Evolutionary conservation across 2,888 invertebrate species (phyloP).

Genomic region (Itoplectis maculator): DNA sequence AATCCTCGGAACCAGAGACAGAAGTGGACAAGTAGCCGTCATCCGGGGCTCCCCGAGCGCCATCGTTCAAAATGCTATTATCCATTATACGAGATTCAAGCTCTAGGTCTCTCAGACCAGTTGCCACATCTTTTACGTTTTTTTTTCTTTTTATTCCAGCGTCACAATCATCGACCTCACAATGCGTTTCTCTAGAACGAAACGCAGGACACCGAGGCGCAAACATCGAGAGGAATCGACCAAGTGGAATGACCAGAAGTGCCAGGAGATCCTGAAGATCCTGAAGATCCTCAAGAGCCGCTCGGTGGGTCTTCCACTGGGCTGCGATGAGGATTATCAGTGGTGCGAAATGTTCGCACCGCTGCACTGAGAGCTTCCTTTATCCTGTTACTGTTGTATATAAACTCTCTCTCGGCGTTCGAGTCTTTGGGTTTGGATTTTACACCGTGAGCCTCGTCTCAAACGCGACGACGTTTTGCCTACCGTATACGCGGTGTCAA

Average conservation of each 20-base stretch:
- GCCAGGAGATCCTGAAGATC: conserved; percentile 47
- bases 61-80: conserved; percentile 41
- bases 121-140: too few species aligned
- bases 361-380: conserved; percentile 37
- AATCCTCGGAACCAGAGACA: conserved; percentile 15
- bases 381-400: conserved; percentile 11
- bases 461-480: conserved; percentile 19
- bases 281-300: too few species aligned
- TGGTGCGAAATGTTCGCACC: conserved; percentile 50
- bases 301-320: conserved; percentile 38
- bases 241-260: conserved; percentile 58
- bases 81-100: background rate
- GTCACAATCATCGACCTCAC: conserved; percentile 5
- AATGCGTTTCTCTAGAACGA: background rate
- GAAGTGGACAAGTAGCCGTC: conserved; percentile 16
- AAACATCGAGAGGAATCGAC: conserved; percentile 40
- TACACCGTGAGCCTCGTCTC: conserved; percentile 21
- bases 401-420: conserved; percentile 2
- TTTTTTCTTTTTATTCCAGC: too few species aligned
- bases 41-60: conserved; percentile 42
- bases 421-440: too few species aligned
- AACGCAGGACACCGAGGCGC: background rate
- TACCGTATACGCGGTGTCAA: conserved; percentile 45
- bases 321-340: conserved; percentile 55
- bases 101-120: too few species aligned